Conservation (phyloP, 92 coral and sea anemone species). For the Palythoa heliodiscus region DNA sequence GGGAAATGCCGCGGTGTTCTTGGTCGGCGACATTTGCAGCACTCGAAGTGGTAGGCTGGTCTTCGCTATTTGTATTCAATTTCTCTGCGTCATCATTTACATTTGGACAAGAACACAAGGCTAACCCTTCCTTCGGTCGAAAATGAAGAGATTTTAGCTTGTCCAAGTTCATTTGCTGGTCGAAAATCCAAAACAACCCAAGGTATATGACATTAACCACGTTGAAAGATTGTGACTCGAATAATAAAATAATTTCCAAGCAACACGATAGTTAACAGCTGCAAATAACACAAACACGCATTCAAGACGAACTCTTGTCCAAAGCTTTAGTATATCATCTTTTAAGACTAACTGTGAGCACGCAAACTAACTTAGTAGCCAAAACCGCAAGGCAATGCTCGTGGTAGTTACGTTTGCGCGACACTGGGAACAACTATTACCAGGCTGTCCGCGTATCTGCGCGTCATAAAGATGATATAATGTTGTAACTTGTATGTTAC, state of each 20-base stretch:
- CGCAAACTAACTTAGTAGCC: too few relatives aligned
- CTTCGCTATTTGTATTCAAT: background rate
- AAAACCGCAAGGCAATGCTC: too few relatives aligned
- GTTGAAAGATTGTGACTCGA: background rate
- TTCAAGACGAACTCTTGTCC: background rate
- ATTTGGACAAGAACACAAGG: conserved; percentile 29
- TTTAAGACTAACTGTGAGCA: too few relatives aligned
- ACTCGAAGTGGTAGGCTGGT: background rate
- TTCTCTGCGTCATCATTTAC: conserved; percentile 3
- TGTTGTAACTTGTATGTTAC: too few relatives aligned
- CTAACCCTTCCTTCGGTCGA: conserved; percentile 43
- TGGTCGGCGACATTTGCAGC: background rate
- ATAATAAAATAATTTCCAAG: background rate
- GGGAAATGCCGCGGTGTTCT: background rate
- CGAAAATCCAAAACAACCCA: background rate
- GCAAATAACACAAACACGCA: background rate
- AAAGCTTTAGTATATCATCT: background rate
- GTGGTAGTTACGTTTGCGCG: too few relatives aligned
- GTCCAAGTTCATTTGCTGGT: conserved; percentile 58
- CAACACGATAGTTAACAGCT: background rate
- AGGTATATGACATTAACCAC: background rate
- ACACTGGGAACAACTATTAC: too few relatives aligned
- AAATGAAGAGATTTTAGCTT: conserved; percentile 63
- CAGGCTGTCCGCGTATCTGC: too few relatives aligned
- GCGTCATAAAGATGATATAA: too few relatives aligned